phyloP scores from a whole-genome alignment of 1,140 invertebrate species.

The Spodoptera frugiperda region DNA sequence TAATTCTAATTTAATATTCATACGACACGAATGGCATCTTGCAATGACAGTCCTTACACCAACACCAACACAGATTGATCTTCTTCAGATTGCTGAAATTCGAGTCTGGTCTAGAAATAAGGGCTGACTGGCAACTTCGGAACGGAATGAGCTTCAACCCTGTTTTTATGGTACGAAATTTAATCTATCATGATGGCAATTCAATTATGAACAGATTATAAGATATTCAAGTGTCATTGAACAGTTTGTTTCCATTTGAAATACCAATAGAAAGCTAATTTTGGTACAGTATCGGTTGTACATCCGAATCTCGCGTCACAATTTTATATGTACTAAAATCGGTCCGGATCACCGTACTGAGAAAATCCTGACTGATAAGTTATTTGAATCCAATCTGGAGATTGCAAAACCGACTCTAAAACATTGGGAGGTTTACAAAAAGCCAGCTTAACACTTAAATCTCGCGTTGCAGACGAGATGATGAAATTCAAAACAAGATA shows the following conservation, averaged over 20 bases:
- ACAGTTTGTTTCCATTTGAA: too few species aligned
- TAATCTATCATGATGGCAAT: too few species aligned
- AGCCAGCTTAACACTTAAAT: conserved; percentile 63
- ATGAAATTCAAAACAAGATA: conserved; percentile 83
- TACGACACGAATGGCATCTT: background rate
- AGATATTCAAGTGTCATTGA: too few species aligned
- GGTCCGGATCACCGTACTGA: conserved; percentile 35
- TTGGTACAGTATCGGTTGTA: conserved; percentile 16
- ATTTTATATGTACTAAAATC: conserved; percentile 35
- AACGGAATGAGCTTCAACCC: background rate
- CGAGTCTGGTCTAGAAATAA: too few species aligned
- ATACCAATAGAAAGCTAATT: background rate
- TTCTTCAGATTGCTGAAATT: too few species aligned
- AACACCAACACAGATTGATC: too few species aligned
- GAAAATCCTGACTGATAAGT: conserved; percentile 34
- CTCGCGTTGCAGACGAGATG: conserved; percentile 67
- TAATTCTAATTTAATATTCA: conserved; percentile 41
- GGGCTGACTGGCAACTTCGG: background rate
- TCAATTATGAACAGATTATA: too few species aligned
- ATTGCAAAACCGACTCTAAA: conserved; percentile 45
- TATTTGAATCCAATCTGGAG: conserved; percentile 51
- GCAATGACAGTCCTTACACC: background rate
- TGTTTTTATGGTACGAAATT: too few species aligned
- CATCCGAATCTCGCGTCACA: background rate
- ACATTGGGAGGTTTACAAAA: conserved; percentile 45